These are phyloP conservation scores for Paralvinella palmiformis DNA, from an alignment of 1,140 invertebrate genomes.

Conservation along the genomic window DNA sequence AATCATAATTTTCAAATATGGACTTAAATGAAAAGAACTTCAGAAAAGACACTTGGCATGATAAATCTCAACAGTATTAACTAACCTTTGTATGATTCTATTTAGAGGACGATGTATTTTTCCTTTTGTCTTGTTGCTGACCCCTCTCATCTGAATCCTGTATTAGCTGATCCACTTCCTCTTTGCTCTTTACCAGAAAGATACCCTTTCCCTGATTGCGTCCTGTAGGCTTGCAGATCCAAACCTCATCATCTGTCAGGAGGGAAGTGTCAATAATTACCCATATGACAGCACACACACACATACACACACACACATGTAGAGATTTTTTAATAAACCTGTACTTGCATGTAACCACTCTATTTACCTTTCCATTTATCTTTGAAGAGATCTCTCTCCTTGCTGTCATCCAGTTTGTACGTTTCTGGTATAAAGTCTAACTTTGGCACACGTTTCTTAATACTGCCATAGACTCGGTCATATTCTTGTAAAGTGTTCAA, in stretches of 20 bases:
- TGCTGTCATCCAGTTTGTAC: conserved; percentile 45
- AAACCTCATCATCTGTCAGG: conserved; percentile 48
- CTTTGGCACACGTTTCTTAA: conserved; percentile 35
- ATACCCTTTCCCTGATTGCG: conserved; percentile 53
- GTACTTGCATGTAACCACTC: too few relatives aligned
- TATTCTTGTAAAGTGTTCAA: conserved; percentile 47
- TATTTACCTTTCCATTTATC: conserved; percentile 39
- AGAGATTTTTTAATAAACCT: too few relatives aligned
- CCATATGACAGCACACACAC: too few relatives aligned
- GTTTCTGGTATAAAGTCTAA: conserved; percentile 50
- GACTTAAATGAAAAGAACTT: too few relatives aligned
- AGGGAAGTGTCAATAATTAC: too few relatives aligned
- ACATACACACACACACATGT: too few relatives aligned
- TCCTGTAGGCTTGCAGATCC: conserved; percentile 51
- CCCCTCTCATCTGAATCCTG: conserved; percentile 8
- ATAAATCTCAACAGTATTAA: too few relatives aligned
- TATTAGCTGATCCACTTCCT: conserved; percentile 26
- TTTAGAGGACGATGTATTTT: conserved; percentile 28
- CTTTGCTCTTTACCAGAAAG: conserved; percentile 38
- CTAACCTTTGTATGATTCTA: conserved; percentile 43
- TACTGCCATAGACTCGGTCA: conserved; percentile 31
- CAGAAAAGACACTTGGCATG: too few relatives aligned
- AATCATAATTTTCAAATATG: too few relatives aligned
- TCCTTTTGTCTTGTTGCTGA: neutral
- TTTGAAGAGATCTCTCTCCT: conserved; percentile 42